Base-by-base conservation (phyloP, 2,888 invertebrate species). In the Himalopsyche kuldschensis region DNA sequence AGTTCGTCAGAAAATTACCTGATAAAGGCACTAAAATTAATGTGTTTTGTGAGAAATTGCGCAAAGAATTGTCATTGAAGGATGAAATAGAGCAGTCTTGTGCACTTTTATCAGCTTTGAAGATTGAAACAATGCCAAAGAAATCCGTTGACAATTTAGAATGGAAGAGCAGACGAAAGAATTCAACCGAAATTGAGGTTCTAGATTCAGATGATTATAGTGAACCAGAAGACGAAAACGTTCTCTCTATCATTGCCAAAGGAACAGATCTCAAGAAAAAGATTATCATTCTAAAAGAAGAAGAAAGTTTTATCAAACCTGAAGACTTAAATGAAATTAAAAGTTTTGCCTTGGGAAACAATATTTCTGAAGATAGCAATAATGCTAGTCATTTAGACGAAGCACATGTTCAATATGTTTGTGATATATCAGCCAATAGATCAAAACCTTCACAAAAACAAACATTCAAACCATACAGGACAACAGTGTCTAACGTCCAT, bases 1-100 rank as follows among this genome's bases (percentile, higher is more conserved):
- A 86, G 41, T 93, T 94, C 86, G 88, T 93, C 47, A 88, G 87
- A 1, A 93, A 91, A 88, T 89, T 94, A 81, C 89, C 92, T 0
- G 94, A 94, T 87, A 93, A 92, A 88, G 94, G 94, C 31, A 90
- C 89, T 30, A 94, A 93, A 89, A 92, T 94, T 83, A 89, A 89
- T 85, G 87, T 87, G 10, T 92, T 93, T 78, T 88, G 90, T 84
- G 89, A 91, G 31, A 93, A 91, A 88, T 89, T 94, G 85, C 82
- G 89, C 15, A 87, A 87, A 31, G 92, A 93, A 88, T 86, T 94
- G n/a, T 88, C 90, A 48, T 88, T 88, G 35, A 92, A 91, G 86
- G 89, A 92, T 86, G 90, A 92, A 83, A 89, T 93, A 55, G 92
- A 93, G 32, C 88, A 91, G 83, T 89, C 93, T 17, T 92, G 92